These are phyloP conservation scores for Noctua fimbriata DNA, from an alignment of 2,888 invertebrate species.

Conservation along the genomic window DNA sequence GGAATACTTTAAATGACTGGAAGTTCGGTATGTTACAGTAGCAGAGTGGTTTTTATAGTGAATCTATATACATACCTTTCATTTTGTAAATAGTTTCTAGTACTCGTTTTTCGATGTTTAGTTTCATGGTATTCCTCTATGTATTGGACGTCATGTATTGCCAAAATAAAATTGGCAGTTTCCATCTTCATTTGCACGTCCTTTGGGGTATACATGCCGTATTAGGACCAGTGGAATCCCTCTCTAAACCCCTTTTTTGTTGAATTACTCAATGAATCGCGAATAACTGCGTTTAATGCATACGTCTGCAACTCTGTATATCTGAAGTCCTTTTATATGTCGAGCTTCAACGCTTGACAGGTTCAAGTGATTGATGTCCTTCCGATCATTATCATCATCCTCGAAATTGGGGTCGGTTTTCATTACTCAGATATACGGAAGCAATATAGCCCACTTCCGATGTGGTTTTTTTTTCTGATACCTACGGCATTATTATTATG, in stretches of 20 bases:
- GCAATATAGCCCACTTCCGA: slow-evolving; percentile 18
- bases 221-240: not conserved
- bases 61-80: slow-evolving; percentile 22
- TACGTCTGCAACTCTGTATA: not conserved
- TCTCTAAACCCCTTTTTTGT: not conserved
- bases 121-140: too few species aligned
- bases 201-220: not conserved
- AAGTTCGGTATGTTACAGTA: slow-evolving; percentile 27
- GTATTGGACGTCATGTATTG: not conserved
- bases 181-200: not conserved
- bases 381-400: slow-evolving; percentile 35
- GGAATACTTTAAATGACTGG: slow-evolving; percentile 51
- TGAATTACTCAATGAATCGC: not conserved
- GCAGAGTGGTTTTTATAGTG: not conserved
- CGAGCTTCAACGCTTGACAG: slow-evolving; percentile 35
- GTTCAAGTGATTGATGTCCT: slow-evolving; percentile 55
- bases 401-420: slow-evolving; percentile 35
- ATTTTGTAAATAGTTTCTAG: slow-evolving; percentile 16
- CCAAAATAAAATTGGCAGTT: not conserved
- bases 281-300: not conserved
- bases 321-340: slow-evolving; percentile 42
- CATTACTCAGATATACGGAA: slow-evolving; percentile 16
- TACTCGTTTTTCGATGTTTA: not conserved
- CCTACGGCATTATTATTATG: slow-evolving; percentile 1
- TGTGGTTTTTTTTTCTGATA: not conserved